Conservation (phyloP, 1,140 invertebrate genomes). For the Tetranychus urticae region DNA sequence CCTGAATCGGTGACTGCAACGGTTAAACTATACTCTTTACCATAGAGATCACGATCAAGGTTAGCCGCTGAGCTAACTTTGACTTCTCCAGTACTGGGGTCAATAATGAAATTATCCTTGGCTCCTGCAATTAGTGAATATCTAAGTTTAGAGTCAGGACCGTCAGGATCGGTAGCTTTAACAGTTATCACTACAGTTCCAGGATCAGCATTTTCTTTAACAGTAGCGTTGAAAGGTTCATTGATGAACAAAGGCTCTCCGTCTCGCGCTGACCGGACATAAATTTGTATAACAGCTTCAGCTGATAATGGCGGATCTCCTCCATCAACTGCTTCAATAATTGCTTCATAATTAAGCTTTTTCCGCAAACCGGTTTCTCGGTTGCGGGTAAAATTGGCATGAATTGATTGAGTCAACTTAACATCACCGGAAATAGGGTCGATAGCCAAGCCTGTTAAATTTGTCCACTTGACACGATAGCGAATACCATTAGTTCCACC, state of each 20-base stretch:
- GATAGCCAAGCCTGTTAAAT: conserved; percentile 22
- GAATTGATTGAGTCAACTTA: conserved; percentile 20
- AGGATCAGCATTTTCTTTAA: conserved; percentile 13
- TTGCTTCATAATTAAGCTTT: conserved; percentile 45
- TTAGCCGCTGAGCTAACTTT: conserved; percentile 43
- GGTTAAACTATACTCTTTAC: conserved; percentile 38
- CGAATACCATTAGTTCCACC: conserved; percentile 37
- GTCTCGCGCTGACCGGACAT: conserved; percentile 29
- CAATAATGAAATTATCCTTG: conserved; percentile 51
- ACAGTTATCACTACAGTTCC: conserved; percentile 12
- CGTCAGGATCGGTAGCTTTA: conserved; percentile 13
- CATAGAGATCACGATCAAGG: conserved; percentile 39
- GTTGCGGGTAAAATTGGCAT: conserved; percentile 5
- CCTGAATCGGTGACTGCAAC: conserved; percentile 28
- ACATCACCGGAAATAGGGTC: conserved; percentile 42
- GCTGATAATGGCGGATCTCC: conserved; percentile 63
- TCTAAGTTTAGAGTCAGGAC: conserved; percentile 34
- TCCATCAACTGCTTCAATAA: conserved; percentile 80
- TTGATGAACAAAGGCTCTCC: conserved; percentile 41
- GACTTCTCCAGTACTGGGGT: conserved; percentile 39
- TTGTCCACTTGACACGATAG: conserved; percentile 40
- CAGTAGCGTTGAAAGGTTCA: conserved; percentile 9
- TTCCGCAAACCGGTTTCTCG: conserved; percentile 22
- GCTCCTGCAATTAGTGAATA: conserved; percentile 47
- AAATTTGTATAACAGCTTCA: conserved; percentile 49